These are phyloP conservation scores for Anagrus nilaparvatae DNA, from an alignment of 1,140 invertebrate genomes.

Conservation along the genomic window DNA sequence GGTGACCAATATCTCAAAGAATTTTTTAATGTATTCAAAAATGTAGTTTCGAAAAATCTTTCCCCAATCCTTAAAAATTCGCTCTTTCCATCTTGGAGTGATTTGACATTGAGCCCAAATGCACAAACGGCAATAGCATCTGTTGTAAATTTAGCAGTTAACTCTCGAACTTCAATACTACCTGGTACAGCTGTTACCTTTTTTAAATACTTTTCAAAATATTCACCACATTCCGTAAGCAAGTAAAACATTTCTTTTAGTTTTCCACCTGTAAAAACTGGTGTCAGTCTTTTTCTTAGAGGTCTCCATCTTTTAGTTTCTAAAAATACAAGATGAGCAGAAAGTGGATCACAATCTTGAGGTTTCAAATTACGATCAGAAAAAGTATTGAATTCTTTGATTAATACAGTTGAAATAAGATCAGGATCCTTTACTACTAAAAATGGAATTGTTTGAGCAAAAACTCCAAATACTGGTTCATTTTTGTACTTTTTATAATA, in stretches of 20 bases:
- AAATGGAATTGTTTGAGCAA: conserved; percentile 27
- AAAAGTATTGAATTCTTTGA: conserved; percentile 43
- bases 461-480: conserved; percentile 38
- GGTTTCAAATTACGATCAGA: conserved; percentile 29
- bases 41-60: conserved; percentile 24
- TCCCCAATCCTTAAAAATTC: conserved; percentile 38
- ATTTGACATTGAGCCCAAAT: conserved; percentile 47
- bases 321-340: conserved; percentile 29
- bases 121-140: conserved; percentile 47
- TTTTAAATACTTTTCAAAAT: conserved; percentile 35
- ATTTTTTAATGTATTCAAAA: conserved; percentile 22
- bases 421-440: conserved; percentile 39
- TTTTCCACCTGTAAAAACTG: conserved; percentile 42
- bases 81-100: conserved; percentile 40
- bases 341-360: conserved; percentile 28
- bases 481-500: conserved; percentile 20
- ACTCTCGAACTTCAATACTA: conserved; percentile 40
- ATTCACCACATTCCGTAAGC: conserved; percentile 31
- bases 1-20: conserved; percentile 20
- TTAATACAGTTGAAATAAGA: conserved; percentile 38
- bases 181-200: conserved; percentile 25
- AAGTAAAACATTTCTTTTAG: conserved; percentile 42
- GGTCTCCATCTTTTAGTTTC: conserved; percentile 41
- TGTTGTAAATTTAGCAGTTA: conserved; percentile 41
- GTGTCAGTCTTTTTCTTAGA: conserved; percentile 39